Percentiles rank a stretch among this genome's conserved stretches.
phyloP scores from a whole-genome alignment of 2,888 invertebrate species.

The Apamea monoglypha region DNA sequence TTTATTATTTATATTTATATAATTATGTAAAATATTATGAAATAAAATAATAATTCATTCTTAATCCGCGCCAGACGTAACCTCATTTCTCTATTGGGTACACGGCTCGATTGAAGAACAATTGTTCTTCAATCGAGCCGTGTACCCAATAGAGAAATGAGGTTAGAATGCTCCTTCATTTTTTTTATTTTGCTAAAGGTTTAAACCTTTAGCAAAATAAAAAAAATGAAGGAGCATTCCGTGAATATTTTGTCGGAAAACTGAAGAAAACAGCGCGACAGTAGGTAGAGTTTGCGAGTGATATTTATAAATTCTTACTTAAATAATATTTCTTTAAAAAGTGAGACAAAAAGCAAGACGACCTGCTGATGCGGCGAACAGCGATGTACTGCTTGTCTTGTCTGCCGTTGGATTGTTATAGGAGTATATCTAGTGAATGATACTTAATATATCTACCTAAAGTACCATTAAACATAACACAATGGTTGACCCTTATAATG shows the following conservation, averaged over 20 bases:
- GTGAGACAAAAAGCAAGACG: neutral
- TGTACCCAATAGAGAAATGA: too few relatives aligned
- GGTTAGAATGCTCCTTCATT: too few relatives aligned
- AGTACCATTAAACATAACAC: neutral
- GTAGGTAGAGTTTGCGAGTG: neutral
- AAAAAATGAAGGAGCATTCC: neutral
- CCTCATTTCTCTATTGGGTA: too few relatives aligned
- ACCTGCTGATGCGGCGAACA: neutral
- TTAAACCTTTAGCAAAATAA: neutral
- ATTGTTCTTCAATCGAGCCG: too few relatives aligned
- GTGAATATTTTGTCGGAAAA: too few relatives aligned
- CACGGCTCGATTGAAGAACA: neutral
- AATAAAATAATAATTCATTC: too few relatives aligned
- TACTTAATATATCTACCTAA: neutral
- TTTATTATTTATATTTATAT: too few relatives aligned
- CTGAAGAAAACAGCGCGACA: neutral
- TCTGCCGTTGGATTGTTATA: neutral
- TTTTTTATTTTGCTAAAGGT: too few relatives aligned
- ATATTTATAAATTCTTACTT: neutral
- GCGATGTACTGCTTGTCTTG: neutral
- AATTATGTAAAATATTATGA: too few relatives aligned
- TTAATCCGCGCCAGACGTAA: too few relatives aligned
- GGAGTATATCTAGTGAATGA: neutral
- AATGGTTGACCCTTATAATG: constrained; percentile 18
- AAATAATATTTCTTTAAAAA: neutral